Conservation (phyloP, 2,888 invertebrate genomes). For the Hydraecia micacea region DNA sequence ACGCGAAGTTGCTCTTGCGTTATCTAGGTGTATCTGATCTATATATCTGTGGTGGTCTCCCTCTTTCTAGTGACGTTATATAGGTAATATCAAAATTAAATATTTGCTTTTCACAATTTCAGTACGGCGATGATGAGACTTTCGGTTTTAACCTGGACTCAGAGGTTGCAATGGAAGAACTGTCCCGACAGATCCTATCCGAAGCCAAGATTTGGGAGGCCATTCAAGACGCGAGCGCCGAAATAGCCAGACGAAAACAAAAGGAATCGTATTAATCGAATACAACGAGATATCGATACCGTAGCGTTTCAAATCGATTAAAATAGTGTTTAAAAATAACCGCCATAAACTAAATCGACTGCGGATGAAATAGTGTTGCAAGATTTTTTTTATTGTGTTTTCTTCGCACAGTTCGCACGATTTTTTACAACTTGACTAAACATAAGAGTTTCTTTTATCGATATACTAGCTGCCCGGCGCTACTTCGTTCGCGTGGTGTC, state of each 20-base stretch:
- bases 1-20: no score
- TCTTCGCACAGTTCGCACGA: no score
- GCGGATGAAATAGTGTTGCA: constrained; percentile 32
- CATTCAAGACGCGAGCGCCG: constrained; percentile 94
- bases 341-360: constrained; percentile 34
- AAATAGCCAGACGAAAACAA: constrained; percentile 92
- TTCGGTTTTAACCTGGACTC: constrained; percentile 92
- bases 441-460: background rate
- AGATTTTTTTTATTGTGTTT: background rate
- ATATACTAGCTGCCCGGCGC: no score
- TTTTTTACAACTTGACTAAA: background rate
- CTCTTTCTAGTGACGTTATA: background rate
- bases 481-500: no score
- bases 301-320: constrained; percentile 65
- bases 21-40: no score
- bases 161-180: constrained; percentile 93
- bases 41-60: no score
- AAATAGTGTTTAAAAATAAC: constrained; percentile 45
- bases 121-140: constrained; percentile 90
- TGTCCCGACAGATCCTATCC: constrained; percentile 94
- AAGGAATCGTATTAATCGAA: constrained; percentile 78
- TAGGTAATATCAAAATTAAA: background rate
- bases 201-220: constrained; percentile 95
- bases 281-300: constrained; percentile 47
- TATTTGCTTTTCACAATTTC: constrained; percentile 54